A percentile compares a stretch with the other conserved stretches of the same genome.
Evolutionary conservation across 2,797 vertebrate genomes (phyloP).

Genomic region (Epinephelus awoara): DNA sequence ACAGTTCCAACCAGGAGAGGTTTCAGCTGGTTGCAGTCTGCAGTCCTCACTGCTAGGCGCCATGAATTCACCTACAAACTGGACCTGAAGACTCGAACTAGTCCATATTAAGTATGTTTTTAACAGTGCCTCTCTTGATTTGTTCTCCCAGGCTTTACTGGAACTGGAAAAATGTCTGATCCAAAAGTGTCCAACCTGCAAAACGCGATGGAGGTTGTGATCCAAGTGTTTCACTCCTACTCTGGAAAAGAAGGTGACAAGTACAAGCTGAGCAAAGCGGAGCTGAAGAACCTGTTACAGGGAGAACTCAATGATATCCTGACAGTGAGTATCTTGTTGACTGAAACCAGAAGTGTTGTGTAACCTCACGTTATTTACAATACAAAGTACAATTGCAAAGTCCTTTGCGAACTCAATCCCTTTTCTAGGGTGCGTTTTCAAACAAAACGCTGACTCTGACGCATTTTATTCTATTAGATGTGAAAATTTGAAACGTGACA

Average conservation of each 20-base stretch:
- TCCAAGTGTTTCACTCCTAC: constrained; percentile 91
- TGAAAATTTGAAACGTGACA: too few relatives aligned
- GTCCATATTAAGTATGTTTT: background rate
- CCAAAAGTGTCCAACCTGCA: constrained; percentile 82
- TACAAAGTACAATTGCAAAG: too few relatives aligned
- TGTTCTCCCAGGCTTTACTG: background rate
- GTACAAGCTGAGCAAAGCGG: constrained; percentile 92
- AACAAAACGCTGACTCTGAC: too few relatives aligned
- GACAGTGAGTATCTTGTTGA: constrained; percentile 80
- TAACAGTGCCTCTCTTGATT: background rate
- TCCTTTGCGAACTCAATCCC: too few relatives aligned
- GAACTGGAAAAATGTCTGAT: constrained; percentile 77
- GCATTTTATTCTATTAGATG: too few relatives aligned
- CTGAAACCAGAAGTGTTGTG: background rate
- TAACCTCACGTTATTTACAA: background rate
- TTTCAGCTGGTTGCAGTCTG: too few relatives aligned
- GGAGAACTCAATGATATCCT: constrained; percentile 87
- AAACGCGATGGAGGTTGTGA: constrained; percentile 88
- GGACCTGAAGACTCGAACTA: too few relatives aligned
- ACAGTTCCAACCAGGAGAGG: too few relatives aligned
- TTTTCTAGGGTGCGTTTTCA: too few relatives aligned
- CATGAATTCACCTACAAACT: too few relatives aligned
- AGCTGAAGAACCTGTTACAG: constrained; percentile 91
- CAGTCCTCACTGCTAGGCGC: too few relatives aligned
- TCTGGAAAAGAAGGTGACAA: constrained; percentile 94